phyloP scores from a whole-genome alignment of 2,888 invertebrate species.

The Halocaridina rubra region DNA sequence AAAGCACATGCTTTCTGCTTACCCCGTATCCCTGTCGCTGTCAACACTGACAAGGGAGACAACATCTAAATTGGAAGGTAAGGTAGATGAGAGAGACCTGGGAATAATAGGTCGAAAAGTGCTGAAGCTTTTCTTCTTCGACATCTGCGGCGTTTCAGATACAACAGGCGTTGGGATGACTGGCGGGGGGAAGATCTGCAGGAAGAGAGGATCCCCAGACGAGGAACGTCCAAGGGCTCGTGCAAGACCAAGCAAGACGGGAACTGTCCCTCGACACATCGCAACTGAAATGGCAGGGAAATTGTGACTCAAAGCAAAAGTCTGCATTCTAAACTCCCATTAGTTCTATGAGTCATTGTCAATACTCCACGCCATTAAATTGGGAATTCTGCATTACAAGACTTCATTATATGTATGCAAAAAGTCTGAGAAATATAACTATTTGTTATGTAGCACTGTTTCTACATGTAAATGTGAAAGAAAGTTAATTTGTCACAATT shows the following conservation, averaged over 20 bases:
- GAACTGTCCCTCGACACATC: constrained; percentile 86
- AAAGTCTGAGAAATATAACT: too few species aligned
- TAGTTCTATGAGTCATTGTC: too few species aligned
- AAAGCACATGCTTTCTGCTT: too few species aligned
- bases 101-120: constrained; percentile 85
- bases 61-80: constrained; percentile 63
- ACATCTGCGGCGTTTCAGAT: constrained; percentile 42
- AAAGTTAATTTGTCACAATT: too few species aligned
- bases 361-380: too few species aligned
- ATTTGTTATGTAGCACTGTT: too few species aligned
- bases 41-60: constrained; percentile 59
- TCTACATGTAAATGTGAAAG: too few species aligned
- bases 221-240: constrained; percentile 92
- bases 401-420: too few species aligned
- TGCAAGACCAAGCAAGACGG: constrained; percentile 86
- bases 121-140: constrained; percentile 58
- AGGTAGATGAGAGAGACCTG: constrained; percentile 79
- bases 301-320: too few species aligned
- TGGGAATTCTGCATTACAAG: too few species aligned
- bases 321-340: too few species aligned
- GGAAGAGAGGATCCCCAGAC: constrained; percentile 76
- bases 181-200: constrained; percentile 72
- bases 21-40: constrained; percentile 56
- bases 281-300: constrained; percentile 73
- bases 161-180: constrained; percentile 40